A percentile compares a stretch with the other conserved stretches of the same genome.
phyloP scores from a whole-genome alignment of 2,888 invertebrate genomes.

The Cheilosia variabilis region DNA sequence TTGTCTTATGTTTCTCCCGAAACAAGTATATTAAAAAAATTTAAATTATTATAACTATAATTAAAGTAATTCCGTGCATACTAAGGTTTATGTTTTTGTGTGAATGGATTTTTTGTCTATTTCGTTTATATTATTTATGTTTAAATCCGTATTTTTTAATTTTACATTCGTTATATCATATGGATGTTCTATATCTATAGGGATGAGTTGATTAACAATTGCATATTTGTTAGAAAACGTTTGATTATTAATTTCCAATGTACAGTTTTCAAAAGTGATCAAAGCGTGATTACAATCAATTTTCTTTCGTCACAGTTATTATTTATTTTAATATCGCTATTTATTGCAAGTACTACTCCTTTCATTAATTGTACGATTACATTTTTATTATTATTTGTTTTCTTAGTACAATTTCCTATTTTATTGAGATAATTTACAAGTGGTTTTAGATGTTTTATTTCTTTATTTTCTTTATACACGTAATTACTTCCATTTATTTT shows the following conservation, averaged over 20 bases:
- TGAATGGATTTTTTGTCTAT: slow-evolving; percentile 16
- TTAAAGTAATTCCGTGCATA: neutral
- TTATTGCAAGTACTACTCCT: neutral
- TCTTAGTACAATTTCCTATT: slow-evolving; percentile 21
- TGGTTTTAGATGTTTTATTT: slow-evolving; percentile 23
- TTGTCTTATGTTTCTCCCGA: slow-evolving; percentile 25
- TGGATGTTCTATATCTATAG: slow-evolving; percentile 8
- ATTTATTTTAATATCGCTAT: slow-evolving; percentile 13
- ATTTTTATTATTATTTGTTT: slow-evolving; percentile 19
- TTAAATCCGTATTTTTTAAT: slow-evolving; percentile 18
- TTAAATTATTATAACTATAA: slow-evolving; percentile 8
- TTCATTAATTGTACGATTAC: slow-evolving; percentile 6
- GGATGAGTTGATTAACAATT: neutral
- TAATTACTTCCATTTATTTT: neutral
- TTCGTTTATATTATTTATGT: slow-evolving; percentile 18
- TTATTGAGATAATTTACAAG: slow-evolving; percentile 14
- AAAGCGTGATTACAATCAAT: slow-evolving; percentile 10
- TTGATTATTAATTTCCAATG: slow-evolving; percentile 1
- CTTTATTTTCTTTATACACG: neutral
- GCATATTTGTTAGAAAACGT: neutral
- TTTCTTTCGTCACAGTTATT: slow-evolving; percentile 10
- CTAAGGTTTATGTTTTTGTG: slow-evolving; percentile 13
- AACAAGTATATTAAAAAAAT: slow-evolving; percentile 8
- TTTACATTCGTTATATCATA: slow-evolving; percentile 7
- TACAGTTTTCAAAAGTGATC: slow-evolving; percentile 19